A percentile compares a stretch with the other conserved stretches of the same genome.
Evolutionary conservation across 1,140 invertebrate genomes (phyloP).

Genomic region (Delia radicum): DNA sequence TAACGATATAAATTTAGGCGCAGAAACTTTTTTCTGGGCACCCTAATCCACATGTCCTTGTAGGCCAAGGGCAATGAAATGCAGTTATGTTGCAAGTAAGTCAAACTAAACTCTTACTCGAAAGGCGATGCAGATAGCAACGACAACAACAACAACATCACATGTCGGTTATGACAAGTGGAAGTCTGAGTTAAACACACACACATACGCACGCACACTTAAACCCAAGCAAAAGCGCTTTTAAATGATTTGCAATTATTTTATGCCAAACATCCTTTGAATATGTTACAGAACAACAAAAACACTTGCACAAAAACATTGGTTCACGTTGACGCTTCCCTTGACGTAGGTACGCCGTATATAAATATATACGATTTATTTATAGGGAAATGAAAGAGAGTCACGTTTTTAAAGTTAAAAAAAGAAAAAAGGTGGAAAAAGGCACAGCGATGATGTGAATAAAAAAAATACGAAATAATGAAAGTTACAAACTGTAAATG

Average conservation of each 20-base stretch:
- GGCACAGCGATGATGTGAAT: background rate
- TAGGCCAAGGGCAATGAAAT: background rate
- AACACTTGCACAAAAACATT: background rate
- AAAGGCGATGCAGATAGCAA: background rate
- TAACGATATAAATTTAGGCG: too few relatives aligned
- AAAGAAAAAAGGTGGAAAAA: background rate
- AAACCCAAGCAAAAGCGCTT: background rate
- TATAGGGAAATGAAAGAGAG: background rate
- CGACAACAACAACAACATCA: background rate
- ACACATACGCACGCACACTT: background rate
- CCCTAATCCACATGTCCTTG: too few relatives aligned
- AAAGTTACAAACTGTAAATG: background rate
- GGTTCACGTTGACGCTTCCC: background rate
- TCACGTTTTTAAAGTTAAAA: background rate
- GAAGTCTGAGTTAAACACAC: background rate
- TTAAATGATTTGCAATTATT: slow-evolving; percentile 3
- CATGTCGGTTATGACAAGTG: background rate
- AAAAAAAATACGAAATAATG: background rate
- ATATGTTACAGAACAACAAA: background rate
- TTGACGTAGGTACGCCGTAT: background rate
- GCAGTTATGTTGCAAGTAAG: background rate
- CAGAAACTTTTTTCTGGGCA: too few relatives aligned
- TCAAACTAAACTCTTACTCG: background rate
- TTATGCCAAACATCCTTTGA: background rate
- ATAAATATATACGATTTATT: background rate